Percentiles rank a stretch among this genome's conserved stretches.
phyloP scores from a whole-genome alignment of 2,888 invertebrate genomes.

The Acrobasis suavella region DNA sequence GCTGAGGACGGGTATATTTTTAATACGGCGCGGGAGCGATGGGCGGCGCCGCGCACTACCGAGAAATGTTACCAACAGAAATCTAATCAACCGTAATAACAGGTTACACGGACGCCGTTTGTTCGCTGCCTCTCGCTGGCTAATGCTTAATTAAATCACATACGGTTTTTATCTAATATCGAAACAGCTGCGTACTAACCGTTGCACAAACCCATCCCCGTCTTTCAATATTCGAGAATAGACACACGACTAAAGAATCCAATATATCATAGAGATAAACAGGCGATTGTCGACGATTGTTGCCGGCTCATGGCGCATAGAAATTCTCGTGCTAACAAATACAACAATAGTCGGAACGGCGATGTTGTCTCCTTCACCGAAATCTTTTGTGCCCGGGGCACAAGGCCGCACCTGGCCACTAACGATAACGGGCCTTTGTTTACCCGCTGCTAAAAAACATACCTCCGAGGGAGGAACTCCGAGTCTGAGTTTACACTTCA shows the following conservation, averaged over 20 bases:
- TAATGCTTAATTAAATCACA: conserved; percentile 81
- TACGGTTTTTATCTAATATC: conserved; percentile 66
- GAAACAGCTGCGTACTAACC: conserved; percentile 61
- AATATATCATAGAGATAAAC: conserved; percentile 73
- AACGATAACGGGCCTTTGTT: conserved; percentile 71
- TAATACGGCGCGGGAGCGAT: conserved; percentile 79
- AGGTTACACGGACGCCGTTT: conserved; percentile 78
- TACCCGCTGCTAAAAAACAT: conserved; percentile 74
- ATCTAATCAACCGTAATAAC: conserved; percentile 82
- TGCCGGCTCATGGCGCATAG: conserved; percentile 52
- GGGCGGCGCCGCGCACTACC: conserved; percentile 80
- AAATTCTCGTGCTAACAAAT: conserved; percentile 69
- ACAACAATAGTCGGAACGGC: conserved; percentile 62
- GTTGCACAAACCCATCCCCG: conserved; percentile 45
- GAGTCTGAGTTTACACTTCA: background rate
- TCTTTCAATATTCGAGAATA: conserved; percentile 49
- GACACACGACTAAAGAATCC: conserved; percentile 56
- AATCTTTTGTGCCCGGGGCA: conserved; percentile 74
- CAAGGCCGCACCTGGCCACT: conserved; percentile 68
- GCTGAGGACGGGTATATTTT: conserved; percentile 78
- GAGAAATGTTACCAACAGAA: conserved; percentile 82
- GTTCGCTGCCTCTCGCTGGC: conserved; percentile 71
- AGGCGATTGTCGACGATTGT: conserved; percentile 51
- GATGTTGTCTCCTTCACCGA: conserved; percentile 70
- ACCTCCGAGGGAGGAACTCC: conserved; percentile 43